Conservation (phyloP, 2,113 vertebrate species). For the Zapus hudsonius region DNA sequence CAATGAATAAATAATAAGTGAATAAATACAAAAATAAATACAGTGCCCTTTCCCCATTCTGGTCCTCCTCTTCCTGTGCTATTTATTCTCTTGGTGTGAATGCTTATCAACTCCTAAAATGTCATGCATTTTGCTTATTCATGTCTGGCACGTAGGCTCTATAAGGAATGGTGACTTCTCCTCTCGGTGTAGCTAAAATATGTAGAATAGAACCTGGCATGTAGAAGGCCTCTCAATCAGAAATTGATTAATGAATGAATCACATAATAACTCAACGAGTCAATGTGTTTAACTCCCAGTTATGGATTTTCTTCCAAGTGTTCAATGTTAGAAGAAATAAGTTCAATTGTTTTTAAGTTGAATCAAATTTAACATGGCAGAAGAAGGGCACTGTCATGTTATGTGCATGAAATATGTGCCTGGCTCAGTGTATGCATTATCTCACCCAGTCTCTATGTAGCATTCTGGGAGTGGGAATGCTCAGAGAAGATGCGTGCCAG, state of each 20-base stretch:
- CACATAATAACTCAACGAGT: not conserved
- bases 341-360: not conserved
- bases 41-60: too few species aligned
- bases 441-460: not conserved
- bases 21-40: too few species aligned
- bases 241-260: slow-evolving; percentile 23
- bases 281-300: not conserved
- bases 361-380: not conserved
- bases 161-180: too few species aligned
- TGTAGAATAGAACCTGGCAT: not conserved
- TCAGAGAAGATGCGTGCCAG: not conserved
- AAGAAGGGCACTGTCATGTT: not conserved
- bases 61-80: not conserved
- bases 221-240: not conserved
- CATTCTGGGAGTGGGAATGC: not conserved
- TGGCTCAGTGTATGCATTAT: not conserved
- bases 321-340: slow-evolving; percentile 6
- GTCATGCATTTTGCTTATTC: not conserved
- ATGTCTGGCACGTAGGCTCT: not conserved
- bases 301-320: not conserved
- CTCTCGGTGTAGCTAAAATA: not conserved
- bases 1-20: too few species aligned
- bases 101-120: not conserved
- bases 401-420: not conserved
- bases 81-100: not conserved